Percentiles rank a stretch among this genome's conserved stretches.
phyloP scores from a whole-genome alignment of 2,113 vertebrate genomes.

The Semnornis frantzii region DNA sequence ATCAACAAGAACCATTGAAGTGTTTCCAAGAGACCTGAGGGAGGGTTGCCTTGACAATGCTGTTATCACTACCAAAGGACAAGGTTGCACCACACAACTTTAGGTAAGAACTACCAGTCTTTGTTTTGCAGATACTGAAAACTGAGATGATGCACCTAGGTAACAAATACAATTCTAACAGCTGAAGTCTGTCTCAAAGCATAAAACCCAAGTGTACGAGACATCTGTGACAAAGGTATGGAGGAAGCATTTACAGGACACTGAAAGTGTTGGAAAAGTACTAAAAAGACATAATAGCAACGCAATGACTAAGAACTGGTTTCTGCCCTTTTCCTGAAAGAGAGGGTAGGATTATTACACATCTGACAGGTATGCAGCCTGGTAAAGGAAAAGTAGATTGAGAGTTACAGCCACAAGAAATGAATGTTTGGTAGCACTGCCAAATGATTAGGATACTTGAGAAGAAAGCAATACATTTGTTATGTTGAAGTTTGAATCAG shows the following conservation, averaged over 20 bases:
- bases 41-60: not conserved
- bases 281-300: not conserved
- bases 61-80: accelerated
- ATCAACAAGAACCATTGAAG: not conserved
- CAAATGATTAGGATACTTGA: not conserved
- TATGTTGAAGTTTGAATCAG: not conserved
- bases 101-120: not conserved
- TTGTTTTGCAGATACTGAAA: not conserved
- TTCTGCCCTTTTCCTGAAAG: not conserved
- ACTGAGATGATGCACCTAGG: not conserved
- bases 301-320: not conserved
- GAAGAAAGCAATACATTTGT: not conserved
- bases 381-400: not conserved
- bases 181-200: not conserved
- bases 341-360: not conserved
- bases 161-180: not conserved
- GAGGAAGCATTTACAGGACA: not conserved
- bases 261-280: not conserved
- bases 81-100: not conserved
- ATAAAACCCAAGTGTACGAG: not conserved
- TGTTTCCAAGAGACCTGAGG: not conserved
- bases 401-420: not conserved
- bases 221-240: not conserved
- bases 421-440: not conserved
- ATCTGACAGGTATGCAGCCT: not conserved